Base-by-base conservation (phyloP, 2,888 invertebrate species). In the Ceraclea dissimilis region DNA sequence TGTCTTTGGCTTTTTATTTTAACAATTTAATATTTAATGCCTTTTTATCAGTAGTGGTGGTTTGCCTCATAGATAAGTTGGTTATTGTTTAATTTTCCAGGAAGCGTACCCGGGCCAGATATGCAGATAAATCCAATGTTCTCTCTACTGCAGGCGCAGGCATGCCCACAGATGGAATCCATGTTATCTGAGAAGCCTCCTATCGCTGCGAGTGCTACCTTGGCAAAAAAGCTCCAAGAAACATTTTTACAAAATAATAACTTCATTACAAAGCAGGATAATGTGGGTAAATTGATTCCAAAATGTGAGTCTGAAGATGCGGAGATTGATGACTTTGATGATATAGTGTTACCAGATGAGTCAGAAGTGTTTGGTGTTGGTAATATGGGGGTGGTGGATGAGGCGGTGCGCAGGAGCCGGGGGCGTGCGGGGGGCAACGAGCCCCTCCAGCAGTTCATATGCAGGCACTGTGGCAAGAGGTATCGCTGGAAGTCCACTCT, bases 401-500 rank as follows among this genome's bases (percentile, higher is more conserved):
- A 34, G 34, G 51, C 34, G 2, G 54, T 56, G 6, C 43, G 56
- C 5, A 50, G 49, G 22, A 43, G 54, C 16, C 22, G 50, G 20
- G 49, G 54, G 16, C 49, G 52, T 44, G 51, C 17, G 63, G 65
- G 63, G 2, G 57, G 60, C 67, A 74, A 79, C 67, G 81, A 80
- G 66, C 76, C 79, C 26, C 73, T 74, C 64, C 73, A 82, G 2
- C 84, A 85, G 67, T 90, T 88, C 71, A 82, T 87, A 50, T 90
- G 90, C 68, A 80, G 88, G 51, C 89, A 89, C 69, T 91, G 91
- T 73, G 90, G 90, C 62, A 90, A 90, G 71, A 81, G 85, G 63
- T 91, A 91, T 71, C 83, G 90, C 66, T 90, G 90, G 90, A 90
- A 88, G 74, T 89, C 89, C 51, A 90, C 90, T 58, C 79, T 90